Percentiles rank a stretch among this genome's conserved stretches.
These are phyloP conservation scores for Mythimna impura DNA, from an alignment of 2,888 invertebrate species.

Conservation along the genomic window DNA sequence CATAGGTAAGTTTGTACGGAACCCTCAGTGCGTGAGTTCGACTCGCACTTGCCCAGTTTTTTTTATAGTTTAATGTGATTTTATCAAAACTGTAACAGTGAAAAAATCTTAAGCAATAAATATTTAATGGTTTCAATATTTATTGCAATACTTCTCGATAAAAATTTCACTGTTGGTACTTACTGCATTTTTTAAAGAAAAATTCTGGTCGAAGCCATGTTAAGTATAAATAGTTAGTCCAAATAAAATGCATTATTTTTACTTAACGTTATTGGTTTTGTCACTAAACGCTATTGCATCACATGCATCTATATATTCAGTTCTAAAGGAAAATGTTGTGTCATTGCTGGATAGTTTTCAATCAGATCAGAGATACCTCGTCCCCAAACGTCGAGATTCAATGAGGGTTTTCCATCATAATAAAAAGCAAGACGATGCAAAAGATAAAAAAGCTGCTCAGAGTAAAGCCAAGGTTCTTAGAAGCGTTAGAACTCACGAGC, in stretches of 20 bases:
- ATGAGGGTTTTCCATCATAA: conserved; percentile 13
- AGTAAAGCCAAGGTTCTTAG: conserved; percentile 36
- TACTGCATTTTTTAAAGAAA: conserved; percentile 12
- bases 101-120: conserved; percentile 41
- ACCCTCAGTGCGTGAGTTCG: background rate
- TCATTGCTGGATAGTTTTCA: conserved; percentile 46
- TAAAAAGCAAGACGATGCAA: conserved; percentile 23
- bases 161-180: conserved; percentile 1
- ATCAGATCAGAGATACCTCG: background rate
- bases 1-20: background rate
- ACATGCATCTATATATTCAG: conserved; percentile 60
- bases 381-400: background rate
- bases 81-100: background rate
- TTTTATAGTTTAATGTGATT: conserved; percentile 19
- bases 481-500: conserved; percentile 38
- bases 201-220: conserved; percentile 15
- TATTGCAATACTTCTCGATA: conserved; percentile 49
- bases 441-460: conserved; percentile 35
- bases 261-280: conserved; percentile 38
- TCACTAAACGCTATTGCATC: conserved; percentile 31
- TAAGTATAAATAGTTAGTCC: conserved; percentile 57
- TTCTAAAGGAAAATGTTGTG: conserved; percentile 60
- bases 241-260: conserved; percentile 68
- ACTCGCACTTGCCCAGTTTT: background rate
- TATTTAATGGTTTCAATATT: conserved; percentile 48